Base-by-base conservation (phyloP, 2,888 invertebrate species). In the Elegia similella region DNA sequence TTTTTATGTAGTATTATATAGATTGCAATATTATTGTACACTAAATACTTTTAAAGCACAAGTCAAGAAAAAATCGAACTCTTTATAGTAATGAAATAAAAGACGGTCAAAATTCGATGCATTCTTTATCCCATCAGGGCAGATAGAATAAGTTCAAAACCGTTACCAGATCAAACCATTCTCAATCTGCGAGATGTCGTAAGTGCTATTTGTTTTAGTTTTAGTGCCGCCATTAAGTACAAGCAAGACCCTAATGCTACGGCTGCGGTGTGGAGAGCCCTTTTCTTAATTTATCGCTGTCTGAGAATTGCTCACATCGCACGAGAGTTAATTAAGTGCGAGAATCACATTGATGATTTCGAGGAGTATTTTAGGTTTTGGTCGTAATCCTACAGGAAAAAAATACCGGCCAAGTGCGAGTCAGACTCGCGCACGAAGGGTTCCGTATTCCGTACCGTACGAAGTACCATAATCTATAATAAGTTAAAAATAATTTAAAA, bases 181-280 rank as follows among this genome's bases (percentile, higher is more conserved):
- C 1, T 6, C 17, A 50, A 12, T 50, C 50, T 16, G 7, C 15
- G 50, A 38, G 50, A n/a, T 10, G 34, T 57, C 42, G n/a, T 29
- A 52, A 67, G 62, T 56, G 65, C 65, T 62, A 70, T 72, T 72
- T 64, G 69, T 67, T 68, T 63, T 63, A 65, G 67, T 72, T 75
- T 69, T 67, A 75, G 66, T 72, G 66, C 60, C 52, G 38, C 67
- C 68, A 65, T 72, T 75, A 73, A 56, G 65, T 66, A 65, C 58
- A 59, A 59, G 30, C 44, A 42, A 17, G 47, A 16, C 52, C 23
- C 29, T 57, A 53, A 52, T 48, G 48, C 42, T 42, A 17, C 7
- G n/a, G n/a, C 15, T 42, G 44, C 30, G 32, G 32, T n/a, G 44
- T 46, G 50, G 1, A 44, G 29, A 44, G 15, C 15, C 38, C 46